A percentile compares a stretch with the other conserved stretches of the same genome.
Evolutionary conservation across 2,888 invertebrate genomes (phyloP).

Genomic region (Chrysodeixis includens): DNA sequence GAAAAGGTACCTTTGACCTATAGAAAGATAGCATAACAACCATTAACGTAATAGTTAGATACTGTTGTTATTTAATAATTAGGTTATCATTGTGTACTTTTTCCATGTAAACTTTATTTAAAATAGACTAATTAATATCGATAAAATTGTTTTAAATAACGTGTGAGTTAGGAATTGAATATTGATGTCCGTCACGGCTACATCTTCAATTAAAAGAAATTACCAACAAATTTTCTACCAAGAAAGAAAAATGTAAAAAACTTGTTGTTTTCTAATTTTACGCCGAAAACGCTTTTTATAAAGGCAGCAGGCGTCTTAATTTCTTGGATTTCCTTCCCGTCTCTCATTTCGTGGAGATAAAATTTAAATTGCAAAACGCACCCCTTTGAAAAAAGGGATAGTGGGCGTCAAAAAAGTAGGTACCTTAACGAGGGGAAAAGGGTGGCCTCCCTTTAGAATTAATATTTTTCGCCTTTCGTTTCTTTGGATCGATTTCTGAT

Average conservation of each 20-base stretch:
- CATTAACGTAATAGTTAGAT: no score
- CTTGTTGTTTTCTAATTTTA: neutral
- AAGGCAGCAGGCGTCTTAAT: slow-evolving; percentile 3
- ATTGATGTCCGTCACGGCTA: no score
- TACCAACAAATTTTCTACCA: neutral
- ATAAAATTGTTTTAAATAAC: no score
- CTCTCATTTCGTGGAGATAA: slow-evolving; percentile 84
- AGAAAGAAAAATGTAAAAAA: neutral
- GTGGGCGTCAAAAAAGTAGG: slow-evolving; percentile 86
- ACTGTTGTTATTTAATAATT: no score
- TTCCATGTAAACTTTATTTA: no score
- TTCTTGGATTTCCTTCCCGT: slow-evolving; percentile 62
- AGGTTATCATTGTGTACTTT: no score
- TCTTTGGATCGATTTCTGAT: slow-evolving; percentile 67
- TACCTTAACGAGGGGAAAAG: slow-evolving; percentile 62
- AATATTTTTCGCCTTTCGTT: slow-evolving; percentile 79
- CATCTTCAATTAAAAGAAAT: no score
- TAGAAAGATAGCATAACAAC: no score
- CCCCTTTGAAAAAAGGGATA: slow-evolving; percentile 82
- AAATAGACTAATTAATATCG: no score
- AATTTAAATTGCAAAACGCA: slow-evolving; percentile 86
- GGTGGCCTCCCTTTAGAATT: slow-evolving; percentile 67
- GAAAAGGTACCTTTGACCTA: no score
- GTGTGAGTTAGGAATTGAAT: no score
- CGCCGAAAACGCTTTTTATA: neutral